Conservation (phyloP, 1,140 invertebrate species). For the Xylocopa sonorina region DNA sequence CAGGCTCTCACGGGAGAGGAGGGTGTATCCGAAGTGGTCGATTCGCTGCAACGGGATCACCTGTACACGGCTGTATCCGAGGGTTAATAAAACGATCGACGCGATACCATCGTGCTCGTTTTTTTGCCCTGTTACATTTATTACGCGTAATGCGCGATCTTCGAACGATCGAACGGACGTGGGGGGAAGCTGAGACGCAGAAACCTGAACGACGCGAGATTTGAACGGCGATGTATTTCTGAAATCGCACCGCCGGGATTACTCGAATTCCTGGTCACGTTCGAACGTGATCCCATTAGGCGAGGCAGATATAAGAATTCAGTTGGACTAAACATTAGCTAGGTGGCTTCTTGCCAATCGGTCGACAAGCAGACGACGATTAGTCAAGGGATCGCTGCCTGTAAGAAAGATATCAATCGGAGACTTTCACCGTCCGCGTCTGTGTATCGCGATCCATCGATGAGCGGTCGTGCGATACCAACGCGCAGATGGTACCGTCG, state of each 20-base stretch:
- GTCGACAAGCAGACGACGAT: slow-evolving; percentile 2
- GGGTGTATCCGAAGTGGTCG: not conserved
- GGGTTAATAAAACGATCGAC: not conserved
- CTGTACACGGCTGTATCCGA: not conserved
- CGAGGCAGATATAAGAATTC: not conserved
- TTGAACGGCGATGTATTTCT: not conserved
- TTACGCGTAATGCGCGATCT: too few species aligned
- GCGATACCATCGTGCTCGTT: too few species aligned
- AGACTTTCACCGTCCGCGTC: not conserved
- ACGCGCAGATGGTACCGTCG: not conserved
- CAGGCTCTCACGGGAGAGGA: not conserved
- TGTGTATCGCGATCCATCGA: not conserved
- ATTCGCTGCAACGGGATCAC: not conserved
- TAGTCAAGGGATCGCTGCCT: slow-evolving; percentile 1
- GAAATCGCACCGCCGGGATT: not conserved
- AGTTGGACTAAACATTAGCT: not conserved
- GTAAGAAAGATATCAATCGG: slow-evolving; percentile 25
- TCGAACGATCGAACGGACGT: too few species aligned
- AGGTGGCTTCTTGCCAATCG: not conserved
- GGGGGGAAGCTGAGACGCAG: too few species aligned
- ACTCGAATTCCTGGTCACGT: not conserved
- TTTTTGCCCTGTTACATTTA: too few species aligned
- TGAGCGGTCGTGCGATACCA: not conserved
- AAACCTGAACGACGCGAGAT: not conserved
- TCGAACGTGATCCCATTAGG: not conserved